Conservation (phyloP, 53 echinoderm and acorn worm species). For the Antedon mediterranea region DNA sequence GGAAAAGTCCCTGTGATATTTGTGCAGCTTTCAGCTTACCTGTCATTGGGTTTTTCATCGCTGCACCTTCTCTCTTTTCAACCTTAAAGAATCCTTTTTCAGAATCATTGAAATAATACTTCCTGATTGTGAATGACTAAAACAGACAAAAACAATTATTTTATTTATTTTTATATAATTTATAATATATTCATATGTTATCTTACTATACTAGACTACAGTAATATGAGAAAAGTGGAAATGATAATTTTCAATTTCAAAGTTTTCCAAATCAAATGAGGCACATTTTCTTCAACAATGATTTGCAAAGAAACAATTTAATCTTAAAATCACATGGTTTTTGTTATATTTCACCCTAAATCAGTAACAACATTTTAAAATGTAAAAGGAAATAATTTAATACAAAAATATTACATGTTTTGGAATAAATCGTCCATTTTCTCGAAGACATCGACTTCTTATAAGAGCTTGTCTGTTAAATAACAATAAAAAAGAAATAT, state of each 20-base stretch:
- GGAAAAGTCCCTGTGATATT: too few species aligned
- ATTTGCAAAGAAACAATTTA: too few species aligned
- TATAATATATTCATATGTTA: neutral
- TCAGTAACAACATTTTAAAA: too few species aligned
- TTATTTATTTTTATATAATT: neutral
- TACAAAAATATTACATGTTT: slow-evolving; percentile 56
- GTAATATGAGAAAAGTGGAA: too few species aligned
- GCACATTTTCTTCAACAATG: too few species aligned
- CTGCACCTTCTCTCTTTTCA: slow-evolving; percentile 67
- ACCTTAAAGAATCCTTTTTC: slow-evolving; percentile 87
- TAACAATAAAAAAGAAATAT: too few species aligned
- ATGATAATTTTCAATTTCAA: too few species aligned
- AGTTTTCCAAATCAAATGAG: too few species aligned
- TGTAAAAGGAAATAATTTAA: too few species aligned
- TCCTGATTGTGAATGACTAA: slow-evolving; percentile 87
- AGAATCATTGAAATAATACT: slow-evolving; percentile 86
- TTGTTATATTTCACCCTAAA: neutral
- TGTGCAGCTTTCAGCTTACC: too few species aligned
- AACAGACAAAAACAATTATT: neutral
- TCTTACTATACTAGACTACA: neutral
- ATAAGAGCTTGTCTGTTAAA: slow-evolving; percentile 71
- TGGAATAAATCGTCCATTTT: slow-evolving; percentile 87
- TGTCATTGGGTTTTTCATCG: slow-evolving; percentile 73
- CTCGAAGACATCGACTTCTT: slow-evolving; percentile 71
- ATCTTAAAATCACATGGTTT: too few species aligned